These are phyloP conservation scores for Sinhomidia bicolor DNA, from an alignment of 2,888 invertebrate species.

Conservation along the genomic window DNA sequence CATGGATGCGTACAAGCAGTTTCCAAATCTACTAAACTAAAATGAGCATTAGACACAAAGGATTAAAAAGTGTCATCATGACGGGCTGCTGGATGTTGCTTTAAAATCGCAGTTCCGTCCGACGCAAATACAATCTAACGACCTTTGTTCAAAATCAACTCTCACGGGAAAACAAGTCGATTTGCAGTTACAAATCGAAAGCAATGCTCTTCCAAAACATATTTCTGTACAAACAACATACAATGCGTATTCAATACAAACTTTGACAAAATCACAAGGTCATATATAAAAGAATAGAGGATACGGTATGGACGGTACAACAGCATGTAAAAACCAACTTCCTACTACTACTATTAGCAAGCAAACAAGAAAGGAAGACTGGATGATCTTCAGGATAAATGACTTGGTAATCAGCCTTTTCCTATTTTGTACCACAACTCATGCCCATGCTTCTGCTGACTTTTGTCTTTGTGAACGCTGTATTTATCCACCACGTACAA, in stretches of 20 bases:
- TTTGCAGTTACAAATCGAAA: too few relatives aligned
- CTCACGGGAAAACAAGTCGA: neutral
- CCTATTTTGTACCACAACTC: neutral
- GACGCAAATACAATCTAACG: neutral
- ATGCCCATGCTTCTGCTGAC: neutral
- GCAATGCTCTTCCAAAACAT: neutral
- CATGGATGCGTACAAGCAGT: slow-evolving; percentile 44
- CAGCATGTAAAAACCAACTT: too few relatives aligned
- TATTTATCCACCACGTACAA: neutral
- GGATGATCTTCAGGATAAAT: slow-evolving; percentile 38
- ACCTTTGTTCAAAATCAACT: neutral
- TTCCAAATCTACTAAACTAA: neutral
- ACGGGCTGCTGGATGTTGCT: neutral
- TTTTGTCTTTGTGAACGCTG: neutral
- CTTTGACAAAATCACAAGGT: slow-evolving; percentile 1
- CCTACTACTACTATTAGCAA: neutral
- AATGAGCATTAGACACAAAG: neutral
- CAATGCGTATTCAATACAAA: neutral
- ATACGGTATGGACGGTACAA: neutral
- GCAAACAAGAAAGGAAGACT: slow-evolving; percentile 33
- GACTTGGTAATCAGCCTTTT: slow-evolving; percentile 54
- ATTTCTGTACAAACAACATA: neutral
- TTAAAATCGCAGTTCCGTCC: neutral
- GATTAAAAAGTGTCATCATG: slow-evolving; percentile 15
- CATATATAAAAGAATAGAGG: neutral